Evolutionary conservation across 2,888 invertebrate genomes (phyloP), one percentile per base, ranked within the genome.

Genomic region (Elegia similella): DNA sequence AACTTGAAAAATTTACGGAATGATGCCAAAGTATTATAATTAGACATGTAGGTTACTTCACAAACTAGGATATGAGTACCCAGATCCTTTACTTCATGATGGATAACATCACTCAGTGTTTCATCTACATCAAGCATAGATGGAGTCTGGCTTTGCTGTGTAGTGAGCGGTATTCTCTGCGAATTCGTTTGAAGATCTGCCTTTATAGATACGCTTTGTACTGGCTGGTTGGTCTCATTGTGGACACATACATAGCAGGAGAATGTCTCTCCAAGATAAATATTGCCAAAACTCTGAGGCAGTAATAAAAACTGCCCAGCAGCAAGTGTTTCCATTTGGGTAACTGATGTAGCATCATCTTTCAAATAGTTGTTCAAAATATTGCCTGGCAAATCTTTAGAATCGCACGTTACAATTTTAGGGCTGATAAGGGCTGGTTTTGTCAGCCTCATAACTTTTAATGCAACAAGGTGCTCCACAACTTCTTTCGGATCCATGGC

Each of bases 11-110:
- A 99, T 84, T 99, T 99, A 67, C 98, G 94, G 76, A 99, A 98
- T 62, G 97, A 96, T 79, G 96, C 95, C 34, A 95, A 92, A 66
- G 96, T 95, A 57, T 95, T 94, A 60, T 94, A 93, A 53, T 95
- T 93, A 34, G 95, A 95, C 75, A 94, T 94, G 81, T 99, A 99
- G 65, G 95, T 96, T 1, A 99, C 98, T 86, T 99, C 98, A 89
- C 99, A 99, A 1, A 99, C 98, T 67, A 99, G 91, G 78, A 99
- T 98, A 80, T 99, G 99, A 48, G 98, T 97, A 44, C 99, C 99
- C 68, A 98, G 95, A 91, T 99, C 99, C 87, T 99, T 99, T n/a
- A 99, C 98, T 93, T 99, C 99, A 89, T 99, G 98, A 76, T 98
- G 97, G 75, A 99, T 98, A 38, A 99, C 97, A 88, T 98, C 96